phyloP scores from a whole-genome alignment of 1,140 invertebrate genomes.

The Calephelis virginiensis region DNA sequence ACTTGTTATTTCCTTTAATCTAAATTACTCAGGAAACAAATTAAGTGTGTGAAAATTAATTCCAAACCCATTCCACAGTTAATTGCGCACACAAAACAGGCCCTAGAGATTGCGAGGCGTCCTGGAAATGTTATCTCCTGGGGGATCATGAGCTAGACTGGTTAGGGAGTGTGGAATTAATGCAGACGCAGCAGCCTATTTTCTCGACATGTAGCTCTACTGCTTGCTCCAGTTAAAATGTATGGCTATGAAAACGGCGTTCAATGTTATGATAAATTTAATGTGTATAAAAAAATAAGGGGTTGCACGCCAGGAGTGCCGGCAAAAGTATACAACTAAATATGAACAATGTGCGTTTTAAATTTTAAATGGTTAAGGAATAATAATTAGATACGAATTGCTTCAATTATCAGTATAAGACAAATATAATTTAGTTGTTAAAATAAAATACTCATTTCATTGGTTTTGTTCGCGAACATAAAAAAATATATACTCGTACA shows the following conservation, averaged over 20 bases:
- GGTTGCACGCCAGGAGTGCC: no score
- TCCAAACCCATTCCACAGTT: conserved; percentile 11
- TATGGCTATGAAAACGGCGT: conserved; percentile 21
- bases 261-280: not conserved
- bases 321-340: no score
- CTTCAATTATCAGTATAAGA: no score
- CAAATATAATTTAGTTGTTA: no score
- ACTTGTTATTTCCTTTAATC: not conserved
- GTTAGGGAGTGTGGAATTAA: conserved; percentile 34
- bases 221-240: conserved; percentile 32
- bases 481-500: no score
- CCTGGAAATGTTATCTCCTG: conserved; percentile 13
- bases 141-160: conserved; percentile 21
- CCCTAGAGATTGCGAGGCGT: not conserved
- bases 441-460: no score
- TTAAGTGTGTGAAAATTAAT: conserved; percentile 12
- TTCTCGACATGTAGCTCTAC: conserved; percentile 41
- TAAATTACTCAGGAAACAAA: conserved; percentile 9
- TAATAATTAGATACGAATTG: no score
- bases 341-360: no score
- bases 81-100: conserved; percentile 14
- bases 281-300: no score
- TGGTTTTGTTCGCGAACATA: no score
- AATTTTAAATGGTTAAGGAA: no score
- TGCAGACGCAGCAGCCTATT: conserved; percentile 45